Base-by-base conservation (phyloP, 2,113 vertebrate genomes). In the Uria aalge region DNA sequence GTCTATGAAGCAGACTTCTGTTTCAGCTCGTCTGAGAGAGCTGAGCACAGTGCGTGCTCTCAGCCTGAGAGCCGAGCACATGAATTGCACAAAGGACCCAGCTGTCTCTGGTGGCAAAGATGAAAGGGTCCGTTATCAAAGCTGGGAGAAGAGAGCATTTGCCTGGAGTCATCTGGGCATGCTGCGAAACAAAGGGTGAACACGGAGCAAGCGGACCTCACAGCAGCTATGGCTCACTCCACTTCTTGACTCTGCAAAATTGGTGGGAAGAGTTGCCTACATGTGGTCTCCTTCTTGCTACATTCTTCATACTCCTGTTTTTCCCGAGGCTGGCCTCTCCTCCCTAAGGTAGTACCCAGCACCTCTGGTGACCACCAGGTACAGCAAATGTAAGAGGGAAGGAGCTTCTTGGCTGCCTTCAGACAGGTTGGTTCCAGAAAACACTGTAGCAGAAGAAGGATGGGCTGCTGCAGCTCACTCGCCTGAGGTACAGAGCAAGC, bases 61-160 rank as follows among this genome's bases (percentile, higher is more conserved):
- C 63, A 50, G 48, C 32, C 66, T 68, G 80, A 80, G 92, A 85
- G 71, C 67, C 38, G 67, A 88, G 76, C 64, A 18, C 64, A 67
- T 16, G 66, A 86, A 55, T 67, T 41, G 67, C 6, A 1, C 48
- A 32, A 62, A 91, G 92, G 72, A 62, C 86, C 56, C 60, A 59
- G 66, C 92, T 95, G 72, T 81, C 86, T 86, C 80, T 77, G 82
- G 74, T 84, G 94, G 88, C 53, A 87, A 34, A 93, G 88, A 93
- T 93, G 74, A 96, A 96, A 96, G 62, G 48, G 60, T 53, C 23
- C 0, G 6, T 91, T 92, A 94, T 94, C 79, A 94, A 92, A 97
- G 80, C 67, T 80, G 80, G 60, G 66, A 79, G 57, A 67, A 78
- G 74, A 69, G 55, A 85, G 50, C 77, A 45, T 90, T 91, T 57